Conservation (phyloP, 2,888 invertebrate species). For the Cephus rjabovi region DNA sequence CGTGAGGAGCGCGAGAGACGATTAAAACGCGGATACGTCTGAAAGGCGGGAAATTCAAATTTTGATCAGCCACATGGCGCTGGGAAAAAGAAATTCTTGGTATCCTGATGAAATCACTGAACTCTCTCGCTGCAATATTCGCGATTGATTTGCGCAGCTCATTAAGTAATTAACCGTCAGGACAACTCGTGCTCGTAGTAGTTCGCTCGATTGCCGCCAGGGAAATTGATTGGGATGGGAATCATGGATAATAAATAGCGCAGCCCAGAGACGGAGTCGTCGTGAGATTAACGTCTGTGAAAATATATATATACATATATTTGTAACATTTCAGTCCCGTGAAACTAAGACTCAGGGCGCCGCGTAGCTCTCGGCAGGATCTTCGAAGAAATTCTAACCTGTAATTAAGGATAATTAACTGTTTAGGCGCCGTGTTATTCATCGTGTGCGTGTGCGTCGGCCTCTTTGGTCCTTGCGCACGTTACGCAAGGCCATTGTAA, state of each 20-base stretch:
- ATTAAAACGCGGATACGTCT: no score
- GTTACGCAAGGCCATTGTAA: background rate
- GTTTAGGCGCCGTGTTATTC: conserved; percentile 23
- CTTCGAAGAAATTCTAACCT: conserved; percentile 16
- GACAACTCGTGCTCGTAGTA: no score
- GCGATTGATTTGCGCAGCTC: background rate
- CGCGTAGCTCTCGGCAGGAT: background rate
- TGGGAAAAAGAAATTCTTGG: no score
- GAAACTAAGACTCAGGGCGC: background rate
- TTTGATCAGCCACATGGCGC: background rate
- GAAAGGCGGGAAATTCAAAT: background rate
- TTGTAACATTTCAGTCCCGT: no score
- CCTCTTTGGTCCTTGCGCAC: conserved; percentile 11
- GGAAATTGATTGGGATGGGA: background rate
- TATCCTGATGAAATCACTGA: no score
- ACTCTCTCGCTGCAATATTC: background rate
- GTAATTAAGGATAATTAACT: conserved; percentile 23
- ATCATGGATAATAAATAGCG: background rate
- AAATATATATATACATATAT: no score
- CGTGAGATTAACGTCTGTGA: background rate
- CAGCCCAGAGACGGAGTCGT: background rate
- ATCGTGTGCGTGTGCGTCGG: conserved; percentile 8
- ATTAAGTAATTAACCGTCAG: no score
- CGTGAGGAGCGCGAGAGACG: background rate
- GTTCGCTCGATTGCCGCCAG: no score